Base-by-base conservation (phyloP, 2,888 invertebrate genomes). In the Opisthograptis luteolata region DNA sequence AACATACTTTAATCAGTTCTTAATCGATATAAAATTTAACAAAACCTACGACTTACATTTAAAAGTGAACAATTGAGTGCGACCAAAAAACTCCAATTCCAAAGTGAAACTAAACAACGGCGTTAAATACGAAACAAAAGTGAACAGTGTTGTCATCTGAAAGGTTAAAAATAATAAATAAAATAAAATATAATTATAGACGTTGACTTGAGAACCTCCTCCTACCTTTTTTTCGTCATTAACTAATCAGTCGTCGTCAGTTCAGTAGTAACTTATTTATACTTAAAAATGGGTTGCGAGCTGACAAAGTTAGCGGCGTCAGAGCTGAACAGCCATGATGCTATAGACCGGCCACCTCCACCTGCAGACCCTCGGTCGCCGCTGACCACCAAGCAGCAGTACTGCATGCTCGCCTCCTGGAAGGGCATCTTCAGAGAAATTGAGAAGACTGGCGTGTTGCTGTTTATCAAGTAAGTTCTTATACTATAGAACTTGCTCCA, bases 361-460 rank as follows among this genome's bases (percentile, higher is more conserved):
- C 92, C 93, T 8, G 91, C 93, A 0, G 97, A 97, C 80, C 95
- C 96, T 7, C 89, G 95, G 63, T 93, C 96, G 24, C 97, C 97
- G 0, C 89, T 97, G 44, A 96, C 95, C 0, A 94, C 95, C 2
- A 94, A 95, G 69, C 97, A 97, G 85, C 96, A 95, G 84, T 97
- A 96, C 88, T 95, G 93, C 79, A 96, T 97, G 91, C 92, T 95
- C 74, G 97, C 97, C 1, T 96, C 96, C 0, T 97, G 97, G 97
- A 97, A 96, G 72, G 97, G 96, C 12, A 96, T 97, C 70, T 94
- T 94, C 78, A 92, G 97, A 64, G 96, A 97, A 48, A 95, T 97
- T 84, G 96, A 96, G 78, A 93, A 94, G 34, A 97, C 97, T 10
- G 97, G 97, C 4, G 93, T 97, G 62, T 92, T 94, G 76, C 95